A percentile compares a stretch with the other conserved stretches of the same genome.
phyloP scores from a whole-genome alignment of 2,797 vertebrate genomes.

The Phoebastria nigripes region DNA sequence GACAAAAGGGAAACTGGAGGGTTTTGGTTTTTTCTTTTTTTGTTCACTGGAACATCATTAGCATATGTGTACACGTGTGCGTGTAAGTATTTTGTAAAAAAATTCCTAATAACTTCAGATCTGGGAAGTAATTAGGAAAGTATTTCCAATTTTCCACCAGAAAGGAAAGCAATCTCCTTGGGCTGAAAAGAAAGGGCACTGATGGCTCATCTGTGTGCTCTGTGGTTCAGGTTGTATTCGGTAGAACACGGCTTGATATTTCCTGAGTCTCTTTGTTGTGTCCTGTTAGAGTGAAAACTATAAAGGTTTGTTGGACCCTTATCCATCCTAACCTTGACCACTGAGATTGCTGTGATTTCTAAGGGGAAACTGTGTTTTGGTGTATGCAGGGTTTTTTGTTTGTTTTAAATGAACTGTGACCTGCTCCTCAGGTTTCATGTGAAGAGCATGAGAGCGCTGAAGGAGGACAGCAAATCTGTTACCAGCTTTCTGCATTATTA shows the following conservation, averaged over 20 bases:
- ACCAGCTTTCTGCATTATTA: not conserved
- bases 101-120: not conserved
- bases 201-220: not conserved
- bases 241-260: not conserved
- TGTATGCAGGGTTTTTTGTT: not conserved
- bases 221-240: not conserved
- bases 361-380: not conserved
- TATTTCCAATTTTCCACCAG: not conserved
- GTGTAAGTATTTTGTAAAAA: not conserved
- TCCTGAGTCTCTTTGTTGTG: not conserved
- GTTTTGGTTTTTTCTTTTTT: accelerated
- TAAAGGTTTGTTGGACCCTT: not conserved
- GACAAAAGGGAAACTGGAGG: not conserved
- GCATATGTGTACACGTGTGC: not conserved
- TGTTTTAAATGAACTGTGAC: not conserved
- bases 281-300: not conserved
- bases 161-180: not conserved
- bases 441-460: not conserved
- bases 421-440: not conserved
- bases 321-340: not conserved
- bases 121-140: not conserved
- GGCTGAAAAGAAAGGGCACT: not conserved
- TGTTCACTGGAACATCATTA: not conserved
- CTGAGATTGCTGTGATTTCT: not conserved
- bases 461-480: not conserved